A percentile compares a stretch with the other conserved stretches of the same genome.
phyloP scores from a whole-genome alignment of 2,113 vertebrate genomes.

The Rhipidura dahli region DNA sequence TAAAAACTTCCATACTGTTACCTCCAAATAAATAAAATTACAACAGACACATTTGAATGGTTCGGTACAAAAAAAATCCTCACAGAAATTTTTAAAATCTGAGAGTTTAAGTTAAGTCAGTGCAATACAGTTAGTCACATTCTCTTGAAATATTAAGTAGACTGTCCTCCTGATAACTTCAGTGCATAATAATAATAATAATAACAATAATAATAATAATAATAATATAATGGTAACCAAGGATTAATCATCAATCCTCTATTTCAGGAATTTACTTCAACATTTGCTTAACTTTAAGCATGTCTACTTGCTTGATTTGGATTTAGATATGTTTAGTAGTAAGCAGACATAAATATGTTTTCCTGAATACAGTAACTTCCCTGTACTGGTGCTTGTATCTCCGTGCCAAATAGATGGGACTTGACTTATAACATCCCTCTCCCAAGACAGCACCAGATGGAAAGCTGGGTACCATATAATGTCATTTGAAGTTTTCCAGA shows the following conservation, averaged over 20 bases:
- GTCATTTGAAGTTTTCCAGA: background rate
- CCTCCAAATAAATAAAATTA: slow-evolving; percentile 42
- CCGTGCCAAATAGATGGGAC: background rate
- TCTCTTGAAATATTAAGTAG: background rate
- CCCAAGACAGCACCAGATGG: background rate
- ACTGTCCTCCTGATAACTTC: background rate
- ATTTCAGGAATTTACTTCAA: background rate
- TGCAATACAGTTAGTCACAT: background rate
- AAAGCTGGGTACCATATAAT: background rate
- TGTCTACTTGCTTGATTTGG: background rate
- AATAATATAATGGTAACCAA: background rate
- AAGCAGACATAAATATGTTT: background rate
- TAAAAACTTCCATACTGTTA: background rate
- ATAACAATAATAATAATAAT: background rate
- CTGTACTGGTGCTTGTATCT: background rate
- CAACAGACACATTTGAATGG: background rate
- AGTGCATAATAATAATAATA: background rate
- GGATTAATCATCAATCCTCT: background rate
- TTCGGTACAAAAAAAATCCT: background rate
- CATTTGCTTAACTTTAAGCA: background rate
- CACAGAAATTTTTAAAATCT: background rate
- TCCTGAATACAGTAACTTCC: background rate
- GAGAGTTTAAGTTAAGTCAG: slow-evolving; percentile 22
- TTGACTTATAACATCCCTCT: background rate
- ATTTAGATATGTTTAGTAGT: background rate